Conservation (phyloP, 1,140 invertebrate genomes). For the Cephus cinctus region DNA sequence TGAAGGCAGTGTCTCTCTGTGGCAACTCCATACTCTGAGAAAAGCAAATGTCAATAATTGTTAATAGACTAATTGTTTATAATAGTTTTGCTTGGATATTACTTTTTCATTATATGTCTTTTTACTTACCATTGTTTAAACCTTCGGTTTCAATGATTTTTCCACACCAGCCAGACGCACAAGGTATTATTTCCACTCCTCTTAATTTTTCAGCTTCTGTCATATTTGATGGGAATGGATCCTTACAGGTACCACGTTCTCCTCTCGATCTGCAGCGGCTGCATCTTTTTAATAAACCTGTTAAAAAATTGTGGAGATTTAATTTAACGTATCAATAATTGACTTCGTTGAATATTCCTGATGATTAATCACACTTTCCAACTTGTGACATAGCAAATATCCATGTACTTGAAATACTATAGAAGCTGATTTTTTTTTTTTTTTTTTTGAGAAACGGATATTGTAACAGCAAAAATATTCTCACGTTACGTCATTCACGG, state of each 20-base stretch:
- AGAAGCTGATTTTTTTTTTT: too few relatives aligned
- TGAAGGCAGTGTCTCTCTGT: constrained; percentile 85
- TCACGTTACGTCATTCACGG: too few relatives aligned
- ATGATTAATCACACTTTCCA: too few relatives aligned
- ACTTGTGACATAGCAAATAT: too few relatives aligned
- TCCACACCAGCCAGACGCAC: constrained; percentile 90
- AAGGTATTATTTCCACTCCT: constrained; percentile 76
- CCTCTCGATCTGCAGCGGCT: constrained; percentile 83
- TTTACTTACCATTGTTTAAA: constrained; percentile 52
- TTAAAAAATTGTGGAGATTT: constrained; percentile 14
- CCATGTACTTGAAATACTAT: too few relatives aligned
- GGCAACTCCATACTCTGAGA: constrained; percentile 81
- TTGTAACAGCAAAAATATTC: too few relatives aligned
- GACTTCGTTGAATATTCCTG: too few relatives aligned
- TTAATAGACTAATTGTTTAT: constrained; percentile 13
- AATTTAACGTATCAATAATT: too few relatives aligned
- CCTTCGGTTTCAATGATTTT: constrained; percentile 83
- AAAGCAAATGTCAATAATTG: constrained; percentile 20
- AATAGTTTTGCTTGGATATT: constrained; percentile 9
- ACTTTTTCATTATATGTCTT: background rate
- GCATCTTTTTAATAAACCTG: constrained; percentile 67
- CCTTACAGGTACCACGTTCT: constrained; percentile 83
- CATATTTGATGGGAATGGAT: constrained; percentile 78
- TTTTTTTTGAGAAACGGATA: too few relatives aligned
- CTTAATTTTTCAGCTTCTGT: constrained; percentile 66